Percentiles rank a stretch among this genome's conserved stretches.
These are phyloP conservation scores for Drosophila lowei DNA, from an alignment of 1,140 invertebrate species.

Conservation along the genomic window DNA sequence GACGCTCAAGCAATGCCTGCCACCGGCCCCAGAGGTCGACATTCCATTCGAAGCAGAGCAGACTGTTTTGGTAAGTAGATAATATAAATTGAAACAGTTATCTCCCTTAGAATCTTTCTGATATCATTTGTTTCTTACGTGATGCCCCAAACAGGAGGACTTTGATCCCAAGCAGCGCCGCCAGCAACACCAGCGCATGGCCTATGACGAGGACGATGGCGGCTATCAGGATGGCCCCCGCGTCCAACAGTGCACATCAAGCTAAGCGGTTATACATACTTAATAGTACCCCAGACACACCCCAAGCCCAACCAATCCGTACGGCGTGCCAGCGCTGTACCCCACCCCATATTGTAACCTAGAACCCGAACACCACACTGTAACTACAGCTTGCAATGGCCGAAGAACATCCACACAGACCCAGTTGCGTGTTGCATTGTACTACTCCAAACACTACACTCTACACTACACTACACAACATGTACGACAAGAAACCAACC, in stretches of 20 bases:
- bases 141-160: constrained; percentile 79
- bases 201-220: constrained; percentile 88
- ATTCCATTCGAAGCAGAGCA: constrained; percentile 91
- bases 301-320: constrained; percentile 17
- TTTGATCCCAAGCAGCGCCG: constrained; percentile 86
- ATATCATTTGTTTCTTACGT: neutral
- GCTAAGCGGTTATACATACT: constrained; percentile 85
- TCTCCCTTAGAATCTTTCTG: neutral
- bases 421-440: constrained; percentile 20
- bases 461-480: constrained; percentile 22
- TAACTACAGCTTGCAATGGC: constrained; percentile 46
- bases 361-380: constrained; percentile 39
- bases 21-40: constrained; percentile 88
- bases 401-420: constrained; percentile 27
- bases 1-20: constrained; percentile 92
- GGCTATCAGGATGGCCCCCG: constrained; percentile 84
- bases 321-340: constrained; percentile 12
- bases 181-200: constrained; percentile 85
- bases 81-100: no score
- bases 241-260: constrained; percentile 91
- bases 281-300: constrained; percentile 16
- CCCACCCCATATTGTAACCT: constrained; percentile 38
- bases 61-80: constrained; percentile 83
- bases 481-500: constrained; percentile 27
- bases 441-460: constrained; percentile 12